Evolutionary conservation across 2,888 invertebrate species (phyloP), one percentile per base, ranked within the genome.

Genomic region (Philopedon plagiatum): DNA sequence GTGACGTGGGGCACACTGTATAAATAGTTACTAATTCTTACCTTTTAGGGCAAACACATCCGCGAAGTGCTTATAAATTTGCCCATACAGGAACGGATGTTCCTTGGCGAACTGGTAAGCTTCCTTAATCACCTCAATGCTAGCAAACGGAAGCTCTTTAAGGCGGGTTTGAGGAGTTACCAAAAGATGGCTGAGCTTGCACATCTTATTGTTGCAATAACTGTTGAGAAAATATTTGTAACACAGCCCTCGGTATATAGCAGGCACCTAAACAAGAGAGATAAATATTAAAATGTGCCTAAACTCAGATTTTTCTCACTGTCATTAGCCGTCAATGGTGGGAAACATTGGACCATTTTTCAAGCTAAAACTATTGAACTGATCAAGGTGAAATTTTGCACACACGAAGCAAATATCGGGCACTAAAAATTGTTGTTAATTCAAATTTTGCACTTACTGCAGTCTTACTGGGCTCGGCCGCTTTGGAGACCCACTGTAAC

Each of bases 201-300:
- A 66, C 0, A 11, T 3, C 0, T 9, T 8, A 13, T n/a, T 9
- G 0, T 11, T 18, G 32, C 57, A 66, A n/a, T 7, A 11, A 46
- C 18, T 46, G 3, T 21, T 2, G 3, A 66, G 23, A 23, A 66
- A 58, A 19, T 44, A 26, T 0, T 26, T 65, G 5, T 44, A 34
- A 2, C 51, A 41, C 34, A 76, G 41, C 11, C 63, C 69, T 41
- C 32, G 57, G 21, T 74, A 73, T 23, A 76, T 57, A 44, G 68
- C 61, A 11, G 68, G 62, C 23, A 77, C 72, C 21, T 58, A 37
- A 65, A 41, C 29, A 65, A 56, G 32, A 7, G n/a, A 2, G 1
- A n/a, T 37, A n/a, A 9, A 37, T n/a, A n/a, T n/a, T n/a, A n/a
- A n/a, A n/a, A n/a, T n/a, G n/a, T n/a, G n/a, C n/a, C n/a, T n/a